These are phyloP conservation scores for Saccopteryx bilineata DNA, from an alignment of 2,113 vertebrate genomes.

Conservation along the genomic window DNA sequence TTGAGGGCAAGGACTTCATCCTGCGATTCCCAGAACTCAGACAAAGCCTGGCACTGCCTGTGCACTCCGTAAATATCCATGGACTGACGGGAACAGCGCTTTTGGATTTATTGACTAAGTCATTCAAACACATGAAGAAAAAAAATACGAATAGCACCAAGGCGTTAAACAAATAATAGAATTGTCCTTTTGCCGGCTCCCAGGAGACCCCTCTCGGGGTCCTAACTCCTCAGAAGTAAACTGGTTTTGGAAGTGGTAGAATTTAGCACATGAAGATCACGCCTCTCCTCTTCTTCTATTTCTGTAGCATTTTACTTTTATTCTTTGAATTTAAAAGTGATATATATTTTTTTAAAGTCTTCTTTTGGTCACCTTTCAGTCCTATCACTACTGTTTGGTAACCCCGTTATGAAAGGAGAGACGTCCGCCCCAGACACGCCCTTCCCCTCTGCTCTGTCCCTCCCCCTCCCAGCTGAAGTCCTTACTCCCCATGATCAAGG, in stretches of 20 bases:
- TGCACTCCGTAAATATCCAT: not conserved
- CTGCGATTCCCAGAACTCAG: not conserved
- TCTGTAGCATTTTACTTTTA: not conserved
- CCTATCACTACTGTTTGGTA: not conserved
- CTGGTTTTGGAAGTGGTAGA: conserved; percentile 26
- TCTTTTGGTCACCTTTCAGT: not conserved
- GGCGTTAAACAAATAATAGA: conserved; percentile 38
- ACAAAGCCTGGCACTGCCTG: not conserved
- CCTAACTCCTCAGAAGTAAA: not conserved
- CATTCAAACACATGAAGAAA: not conserved
- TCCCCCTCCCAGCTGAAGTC: not conserved
- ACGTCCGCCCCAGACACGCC: not conserved
- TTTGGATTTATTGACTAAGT: conserved; percentile 47
- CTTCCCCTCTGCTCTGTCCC: not conserved
- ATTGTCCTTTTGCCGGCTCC: not conserved
- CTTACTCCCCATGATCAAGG: conserved; percentile 60
- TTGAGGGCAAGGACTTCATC: conserved; percentile 11
- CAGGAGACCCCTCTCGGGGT: not conserved
- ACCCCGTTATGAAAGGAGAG: not conserved
- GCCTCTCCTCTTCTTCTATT: not conserved
- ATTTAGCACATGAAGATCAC: not conserved
- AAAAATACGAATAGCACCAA: conserved; percentile 7
- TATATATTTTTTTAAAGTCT: not conserved
- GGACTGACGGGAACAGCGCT: not conserved
- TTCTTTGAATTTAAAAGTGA: not conserved